Conservation (phyloP, 2,888 invertebrate genomes). For the Rhingia campestris region DNA sequence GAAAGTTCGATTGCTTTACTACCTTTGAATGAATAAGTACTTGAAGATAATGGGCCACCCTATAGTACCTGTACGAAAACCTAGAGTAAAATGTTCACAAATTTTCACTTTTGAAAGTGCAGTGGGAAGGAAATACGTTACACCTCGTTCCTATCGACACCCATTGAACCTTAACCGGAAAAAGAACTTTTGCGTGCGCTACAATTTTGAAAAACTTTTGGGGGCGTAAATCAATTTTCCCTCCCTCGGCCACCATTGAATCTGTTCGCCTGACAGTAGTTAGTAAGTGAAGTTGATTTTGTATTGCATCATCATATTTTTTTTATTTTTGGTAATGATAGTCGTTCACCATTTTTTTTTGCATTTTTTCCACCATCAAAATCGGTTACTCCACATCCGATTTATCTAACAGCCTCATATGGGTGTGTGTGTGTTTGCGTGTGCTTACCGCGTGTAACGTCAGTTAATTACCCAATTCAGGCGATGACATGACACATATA, state of each 20-base stretch:
- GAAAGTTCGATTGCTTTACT: too few relatives aligned
- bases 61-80: too few relatives aligned
- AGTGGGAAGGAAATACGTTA: too few relatives aligned
- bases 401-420: slow-evolving; percentile 4
- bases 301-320: slow-evolving; percentile 12
- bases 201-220: slow-evolving; percentile 34
- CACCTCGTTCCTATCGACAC: neutral
- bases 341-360: slow-evolving; percentile 4
- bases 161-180: slow-evolving; percentile 26
- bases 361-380: slow-evolving; percentile 3
- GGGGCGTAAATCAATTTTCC: slow-evolving; percentile 45
- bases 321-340: neutral
- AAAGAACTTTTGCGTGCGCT: slow-evolving; percentile 33
- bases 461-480: slow-evolving; percentile 24
- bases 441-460: slow-evolving; percentile 11
- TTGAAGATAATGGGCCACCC: too few relatives aligned
- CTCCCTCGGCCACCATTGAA: slow-evolving; percentile 15
- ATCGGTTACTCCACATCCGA: slow-evolving; percentile 5
- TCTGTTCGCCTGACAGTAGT: slow-evolving; percentile 1
- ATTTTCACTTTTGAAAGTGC: too few relatives aligned
- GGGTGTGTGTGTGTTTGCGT: neutral
- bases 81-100: too few relatives aligned
- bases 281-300: slow-evolving; percentile 40
- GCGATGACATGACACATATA: neutral
- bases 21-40: too few relatives aligned